Evolutionary conservation across 2,888 invertebrate genomes (phyloP).

Genomic region (Conus canariensis): DNA sequence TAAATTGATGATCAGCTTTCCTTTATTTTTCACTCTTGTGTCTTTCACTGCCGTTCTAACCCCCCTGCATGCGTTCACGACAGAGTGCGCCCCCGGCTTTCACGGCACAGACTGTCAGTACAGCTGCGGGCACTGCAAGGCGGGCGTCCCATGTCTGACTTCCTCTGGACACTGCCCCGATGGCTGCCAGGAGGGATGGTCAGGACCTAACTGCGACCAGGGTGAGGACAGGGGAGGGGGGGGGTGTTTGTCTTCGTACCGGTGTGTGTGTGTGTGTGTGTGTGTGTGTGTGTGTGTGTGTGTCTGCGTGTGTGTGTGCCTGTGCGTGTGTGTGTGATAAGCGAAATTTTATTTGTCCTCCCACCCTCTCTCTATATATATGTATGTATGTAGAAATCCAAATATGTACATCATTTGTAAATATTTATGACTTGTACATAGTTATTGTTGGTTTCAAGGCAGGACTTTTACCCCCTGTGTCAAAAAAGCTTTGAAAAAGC

Average conservation of each 20-base stretch:
- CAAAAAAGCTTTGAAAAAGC: too few relatives aligned
- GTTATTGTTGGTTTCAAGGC: too few relatives aligned
- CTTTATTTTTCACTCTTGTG: not conserved
- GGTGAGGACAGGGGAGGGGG: slow-evolving; percentile 47
- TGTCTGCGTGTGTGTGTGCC: too few relatives aligned
- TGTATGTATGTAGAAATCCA: too few relatives aligned
- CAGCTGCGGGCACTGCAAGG: slow-evolving; percentile 44
- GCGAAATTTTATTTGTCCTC: too few relatives aligned
- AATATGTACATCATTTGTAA: too few relatives aligned
- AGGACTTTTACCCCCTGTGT: too few relatives aligned
- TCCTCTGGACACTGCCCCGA: slow-evolving; percentile 84
- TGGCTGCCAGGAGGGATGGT: slow-evolving; percentile 67
- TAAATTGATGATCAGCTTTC: too few relatives aligned
- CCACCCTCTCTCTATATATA: too few relatives aligned
- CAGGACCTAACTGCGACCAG: slow-evolving; percentile 64
- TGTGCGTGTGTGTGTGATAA: too few relatives aligned
- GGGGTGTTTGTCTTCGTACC: not conserved
- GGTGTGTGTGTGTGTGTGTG: too few relatives aligned
- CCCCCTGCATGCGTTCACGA: not conserved
- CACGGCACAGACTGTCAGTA: slow-evolving; percentile 48
- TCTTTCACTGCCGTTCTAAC: not conserved
- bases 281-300: not conserved
- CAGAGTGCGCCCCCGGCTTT: slow-evolving; percentile 48
- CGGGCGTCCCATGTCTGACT: slow-evolving; percentile 85
- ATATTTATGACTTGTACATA: too few relatives aligned